Conservation (phyloP, 2,113 vertebrate species). For the Neolamprologus brichardi region DNA sequence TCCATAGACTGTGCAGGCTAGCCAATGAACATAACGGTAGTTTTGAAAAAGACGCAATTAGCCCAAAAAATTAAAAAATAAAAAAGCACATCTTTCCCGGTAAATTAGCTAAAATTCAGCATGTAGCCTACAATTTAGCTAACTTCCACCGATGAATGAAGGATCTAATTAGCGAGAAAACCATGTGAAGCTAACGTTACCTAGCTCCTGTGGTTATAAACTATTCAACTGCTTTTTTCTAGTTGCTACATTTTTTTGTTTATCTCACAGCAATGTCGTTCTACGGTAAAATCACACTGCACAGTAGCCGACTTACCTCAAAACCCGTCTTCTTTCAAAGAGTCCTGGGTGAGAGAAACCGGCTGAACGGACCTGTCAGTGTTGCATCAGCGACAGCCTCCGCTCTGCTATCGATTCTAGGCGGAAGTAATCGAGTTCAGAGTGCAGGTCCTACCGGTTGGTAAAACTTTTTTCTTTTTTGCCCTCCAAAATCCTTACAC, state of each 20-base stretch:
- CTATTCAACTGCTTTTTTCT: background rate
- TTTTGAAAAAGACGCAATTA: background rate
- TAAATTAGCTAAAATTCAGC: background rate
- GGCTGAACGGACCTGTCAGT: background rate
- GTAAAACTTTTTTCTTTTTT: background rate
- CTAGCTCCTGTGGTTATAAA: background rate
- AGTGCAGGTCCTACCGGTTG: background rate
- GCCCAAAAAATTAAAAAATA: rapidly evolving
- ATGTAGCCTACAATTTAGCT: background rate
- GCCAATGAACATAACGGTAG: background rate
- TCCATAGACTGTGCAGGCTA: background rate
- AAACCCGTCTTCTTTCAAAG: background rate
- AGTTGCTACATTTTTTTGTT: rapidly evolving
- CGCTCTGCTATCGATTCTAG: conserved; percentile 27
- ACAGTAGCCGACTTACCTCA: background rate
- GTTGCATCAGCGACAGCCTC: conserved; percentile 69
- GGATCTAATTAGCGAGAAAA: background rate
- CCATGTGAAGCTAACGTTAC: conserved; percentile 22
- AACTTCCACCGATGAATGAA: background rate
- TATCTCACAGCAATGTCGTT: rapidly evolving
- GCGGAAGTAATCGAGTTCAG: conserved; percentile 33
- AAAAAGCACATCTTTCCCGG: background rate
- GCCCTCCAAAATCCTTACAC: background rate
- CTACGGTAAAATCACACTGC: rapidly evolving
- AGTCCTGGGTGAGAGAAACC: background rate